These are phyloP conservation scores for Anthonomus grandis DNA, from an alignment of 1,140 invertebrate genomes.

Conservation along the genomic window DNA sequence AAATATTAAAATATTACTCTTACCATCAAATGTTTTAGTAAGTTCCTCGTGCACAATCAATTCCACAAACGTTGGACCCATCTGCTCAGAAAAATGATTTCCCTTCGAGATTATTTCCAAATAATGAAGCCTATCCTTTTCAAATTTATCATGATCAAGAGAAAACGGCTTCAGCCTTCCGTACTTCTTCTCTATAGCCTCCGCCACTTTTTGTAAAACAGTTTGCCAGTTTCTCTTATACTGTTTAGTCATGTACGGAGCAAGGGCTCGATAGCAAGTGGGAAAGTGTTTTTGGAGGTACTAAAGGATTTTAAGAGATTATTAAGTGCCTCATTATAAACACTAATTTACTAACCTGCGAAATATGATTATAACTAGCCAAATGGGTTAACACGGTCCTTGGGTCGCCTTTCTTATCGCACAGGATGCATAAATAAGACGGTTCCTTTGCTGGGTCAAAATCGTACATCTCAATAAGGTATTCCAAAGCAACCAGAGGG, in stretches of 20 bases:
- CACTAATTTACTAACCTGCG: conserved; percentile 31
- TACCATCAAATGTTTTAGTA: conserved; percentile 38
- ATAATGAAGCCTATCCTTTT: conserved; percentile 56
- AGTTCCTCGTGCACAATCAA: conserved; percentile 42
- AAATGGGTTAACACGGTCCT: conserved; percentile 72
- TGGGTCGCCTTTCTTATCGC: conserved; percentile 70
- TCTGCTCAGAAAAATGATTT: conserved; percentile 51
- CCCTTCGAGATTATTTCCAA: conserved; percentile 54
- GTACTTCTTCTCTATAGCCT: conserved; percentile 59
- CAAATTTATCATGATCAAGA: conserved; percentile 54
- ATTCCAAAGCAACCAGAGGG: conserved; percentile 60
- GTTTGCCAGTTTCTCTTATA: conserved; percentile 55
- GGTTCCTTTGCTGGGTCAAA: conserved; percentile 60
- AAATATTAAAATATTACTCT: background rate
- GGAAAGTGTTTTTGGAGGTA: conserved; percentile 58
- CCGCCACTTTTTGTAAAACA: conserved; percentile 55
- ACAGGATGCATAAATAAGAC: conserved; percentile 69
- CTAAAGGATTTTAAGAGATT: conserved; percentile 30
- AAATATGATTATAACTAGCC: conserved; percentile 64
- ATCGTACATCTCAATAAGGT: conserved; percentile 66
- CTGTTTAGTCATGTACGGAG: conserved; percentile 48
- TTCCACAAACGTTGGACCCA: conserved; percentile 43
- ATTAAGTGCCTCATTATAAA: too few relatives aligned
- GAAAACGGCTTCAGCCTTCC: conserved; percentile 58
- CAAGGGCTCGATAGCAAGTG: conserved; percentile 43